Base-by-base conservation (phyloP, 1,140 invertebrate genomes). In the Sitodiplosis mosellana region DNA sequence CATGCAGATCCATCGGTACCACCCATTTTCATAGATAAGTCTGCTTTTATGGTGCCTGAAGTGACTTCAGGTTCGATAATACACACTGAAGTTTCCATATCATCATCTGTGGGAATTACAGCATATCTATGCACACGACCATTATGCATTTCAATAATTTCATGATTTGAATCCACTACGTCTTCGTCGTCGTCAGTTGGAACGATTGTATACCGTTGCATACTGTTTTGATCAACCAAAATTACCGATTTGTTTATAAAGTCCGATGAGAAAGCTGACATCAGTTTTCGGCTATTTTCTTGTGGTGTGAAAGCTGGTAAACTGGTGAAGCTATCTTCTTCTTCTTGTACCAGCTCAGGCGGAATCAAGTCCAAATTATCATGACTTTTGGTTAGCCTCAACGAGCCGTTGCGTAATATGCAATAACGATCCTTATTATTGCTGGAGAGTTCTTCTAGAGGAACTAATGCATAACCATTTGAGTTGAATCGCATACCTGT, bases 111-210 rank as follows among this genome's bases (percentile, higher is more conserved):
- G 1, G 74, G 72, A 20, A 78, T 74, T 18, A 76, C 71, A 0
- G 75, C 74, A 55, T 78, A 78, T 49, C 74, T 68, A 49, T 69
- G 70, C 0, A 68, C 66, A 34, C 69, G 67, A 6, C 73, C 74
- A 48, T 76, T 74, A 5, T 73, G 71, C 46, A 72, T 71, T 52
- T 74, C 74, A 6, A 76, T 69, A 12, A 76, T 74, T 59, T 76
- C 73, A 48, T 65, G 65, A 49, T 63, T 64, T 20, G 63, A 33
- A 63, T 69, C 46, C 60, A 73, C 60, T 65, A 70, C 48, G 66
- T 72, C 56, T 66, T 73, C 55, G 64, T 75, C 69, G 43, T 74
- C 65, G 0, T 72, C 70, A 1, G 71, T 72, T 43, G 72, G 71
- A 19, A 65, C 69, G 51, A 74, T 71, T 8, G 73, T 71, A 47